A percentile compares a stretch with the other conserved stretches of the same genome.
phyloP scores from a whole-genome alignment of 2,113 vertebrate genomes.

The Ciconia maguari region DNA sequence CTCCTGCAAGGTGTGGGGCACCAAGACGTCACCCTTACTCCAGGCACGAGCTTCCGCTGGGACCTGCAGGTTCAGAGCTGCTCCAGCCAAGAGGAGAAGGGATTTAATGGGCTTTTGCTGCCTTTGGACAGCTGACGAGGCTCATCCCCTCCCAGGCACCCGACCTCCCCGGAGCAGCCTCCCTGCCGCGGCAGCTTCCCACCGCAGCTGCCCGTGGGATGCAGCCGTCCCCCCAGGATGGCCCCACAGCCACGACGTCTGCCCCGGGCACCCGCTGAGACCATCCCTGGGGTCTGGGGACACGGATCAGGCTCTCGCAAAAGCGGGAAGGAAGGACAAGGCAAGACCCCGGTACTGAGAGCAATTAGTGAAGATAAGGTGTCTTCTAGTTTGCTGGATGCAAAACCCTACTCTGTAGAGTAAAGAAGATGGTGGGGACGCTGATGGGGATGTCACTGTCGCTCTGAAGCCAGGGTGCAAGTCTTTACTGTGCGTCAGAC shows the following conservation, averaged over 20 bases:
- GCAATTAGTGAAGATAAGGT: background rate
- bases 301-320: background rate
- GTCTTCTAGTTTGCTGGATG: background rate
- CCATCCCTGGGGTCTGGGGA: background rate
- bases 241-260: rapidly evolving
- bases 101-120: background rate
- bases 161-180: background rate
- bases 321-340: background rate
- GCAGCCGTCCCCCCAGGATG: background rate
- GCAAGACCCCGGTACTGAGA: background rate
- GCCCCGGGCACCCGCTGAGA: rapidly evolving
- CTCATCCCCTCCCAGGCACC: background rate
- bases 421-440: background rate
- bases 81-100: background rate
- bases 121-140: background rate
- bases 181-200: background rate
- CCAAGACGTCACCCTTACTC: background rate
- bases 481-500: rapidly evolving
- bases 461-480: background rate
- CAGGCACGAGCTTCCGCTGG: background rate
- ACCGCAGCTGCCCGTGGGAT: background rate
- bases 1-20: background rate
- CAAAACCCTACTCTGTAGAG: background rate
- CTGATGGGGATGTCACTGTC: background rate
- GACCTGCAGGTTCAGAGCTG: background rate